phyloP scores from a whole-genome alignment of 2,113 vertebrate species.

The Nettapus auritus region DNA sequence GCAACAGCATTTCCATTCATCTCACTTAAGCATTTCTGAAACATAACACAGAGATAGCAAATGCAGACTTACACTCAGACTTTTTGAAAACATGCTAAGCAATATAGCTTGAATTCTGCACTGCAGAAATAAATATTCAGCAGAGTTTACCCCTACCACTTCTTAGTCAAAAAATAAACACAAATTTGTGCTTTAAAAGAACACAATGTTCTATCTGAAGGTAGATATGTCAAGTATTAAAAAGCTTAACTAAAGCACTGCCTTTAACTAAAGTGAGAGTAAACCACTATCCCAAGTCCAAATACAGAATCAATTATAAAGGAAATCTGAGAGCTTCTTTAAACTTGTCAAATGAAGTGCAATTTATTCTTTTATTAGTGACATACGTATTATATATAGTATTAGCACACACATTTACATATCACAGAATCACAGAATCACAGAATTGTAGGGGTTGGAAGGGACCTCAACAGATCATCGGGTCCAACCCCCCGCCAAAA shows the following conservation, averaged over 20 bases:
- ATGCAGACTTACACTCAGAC: background rate
- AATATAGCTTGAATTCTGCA: background rate
- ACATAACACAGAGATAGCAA: background rate
- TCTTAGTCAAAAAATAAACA: background rate
- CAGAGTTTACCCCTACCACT: background rate
- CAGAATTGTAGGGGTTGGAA: no score
- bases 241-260: background rate
- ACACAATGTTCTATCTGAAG: background rate
- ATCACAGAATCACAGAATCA: no score
- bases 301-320: background rate
- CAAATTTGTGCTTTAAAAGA: background rate
- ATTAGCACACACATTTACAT: background rate
- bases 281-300: background rate
- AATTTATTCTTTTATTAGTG: background rate
- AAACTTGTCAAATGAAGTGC: background rate
- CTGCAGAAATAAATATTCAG: background rate
- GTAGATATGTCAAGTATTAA: background rate
- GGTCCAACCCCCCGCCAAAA: no score
- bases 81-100: background rate
- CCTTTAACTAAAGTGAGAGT: background rate
- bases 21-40: background rate
- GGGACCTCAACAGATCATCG: no score
- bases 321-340: background rate
- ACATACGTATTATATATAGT: background rate
- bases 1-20: background rate